These are phyloP conservation scores for Kuschelorhynchus macadamiae DNA, from an alignment of 2,888 invertebrate genomes.

Conservation along the genomic window DNA sequence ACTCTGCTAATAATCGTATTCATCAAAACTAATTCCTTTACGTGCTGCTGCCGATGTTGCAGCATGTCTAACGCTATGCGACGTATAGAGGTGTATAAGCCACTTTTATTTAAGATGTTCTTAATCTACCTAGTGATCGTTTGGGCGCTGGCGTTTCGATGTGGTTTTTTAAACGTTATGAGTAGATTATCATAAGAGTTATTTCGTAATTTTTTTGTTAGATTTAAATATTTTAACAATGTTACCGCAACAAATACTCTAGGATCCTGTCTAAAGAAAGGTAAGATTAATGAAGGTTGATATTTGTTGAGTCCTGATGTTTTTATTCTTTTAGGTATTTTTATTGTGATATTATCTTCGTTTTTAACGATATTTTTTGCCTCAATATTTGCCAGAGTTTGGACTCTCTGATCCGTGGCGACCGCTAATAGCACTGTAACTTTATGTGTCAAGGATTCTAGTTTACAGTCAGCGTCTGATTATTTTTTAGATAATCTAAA, in stretches of 20 bases:
- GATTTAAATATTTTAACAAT: slow-evolving; percentile 15
- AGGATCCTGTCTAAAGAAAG: slow-evolving; percentile 22
- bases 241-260: slow-evolving; percentile 16
- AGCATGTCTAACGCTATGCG: slow-evolving; percentile 16
- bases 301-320: slow-evolving; percentile 27
- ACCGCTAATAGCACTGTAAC: slow-evolving; percentile 16
- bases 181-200: slow-evolving; percentile 3
- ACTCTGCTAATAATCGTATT: too few species aligned
- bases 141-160: slow-evolving; percentile 4
- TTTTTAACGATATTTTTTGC: slow-evolving; percentile 3
- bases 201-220: slow-evolving; percentile 1
- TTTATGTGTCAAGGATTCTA: slow-evolving; percentile 16
- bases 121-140: background rate
- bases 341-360: slow-evolving; percentile 24
- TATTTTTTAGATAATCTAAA: slow-evolving; percentile 13
- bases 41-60: slow-evolving; percentile 16
- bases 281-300: slow-evolving; percentile 25
- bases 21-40: background rate
- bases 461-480: too few species aligned
- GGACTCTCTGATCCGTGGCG: slow-evolving; percentile 5
- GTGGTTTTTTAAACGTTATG: slow-evolving; percentile 21
- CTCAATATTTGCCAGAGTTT: slow-evolving; percentile 22
- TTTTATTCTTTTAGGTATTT: slow-evolving; percentile 32
- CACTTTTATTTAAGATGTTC: background rate
- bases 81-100: slow-evolving; percentile 1